These are phyloP conservation scores for Lithobates pipiens DNA, from an alignment of 2,797 vertebrate genomes.

Conservation along the genomic window DNA sequence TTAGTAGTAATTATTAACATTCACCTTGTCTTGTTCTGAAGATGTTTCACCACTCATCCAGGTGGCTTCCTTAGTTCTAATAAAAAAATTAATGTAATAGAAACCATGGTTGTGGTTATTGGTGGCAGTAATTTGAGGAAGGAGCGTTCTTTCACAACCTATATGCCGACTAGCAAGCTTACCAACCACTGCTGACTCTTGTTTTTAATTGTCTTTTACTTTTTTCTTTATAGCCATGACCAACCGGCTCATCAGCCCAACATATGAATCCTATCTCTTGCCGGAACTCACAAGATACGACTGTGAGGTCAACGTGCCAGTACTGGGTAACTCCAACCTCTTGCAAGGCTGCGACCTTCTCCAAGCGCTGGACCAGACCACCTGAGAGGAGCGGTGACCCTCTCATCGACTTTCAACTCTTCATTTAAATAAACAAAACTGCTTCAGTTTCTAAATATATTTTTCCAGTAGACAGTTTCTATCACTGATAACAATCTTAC, in stretches of 20 bases:
- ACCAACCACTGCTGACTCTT: background rate
- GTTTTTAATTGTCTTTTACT: background rate
- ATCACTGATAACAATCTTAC: slow-evolving; percentile 79
- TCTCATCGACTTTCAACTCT: slow-evolving; percentile 48
- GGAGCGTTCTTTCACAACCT: no score
- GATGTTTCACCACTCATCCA: no score
- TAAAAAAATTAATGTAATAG: no score
- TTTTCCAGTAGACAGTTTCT: slow-evolving; percentile 80
- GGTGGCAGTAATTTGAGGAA: background rate
- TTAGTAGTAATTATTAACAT: no score
- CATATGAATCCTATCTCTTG: slow-evolving; percentile 85
- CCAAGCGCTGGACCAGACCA: slow-evolving; percentile 91
- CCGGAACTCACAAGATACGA: slow-evolving; percentile 96
- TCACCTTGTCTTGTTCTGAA: no score
- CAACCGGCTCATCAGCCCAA: slow-evolving; percentile 87
- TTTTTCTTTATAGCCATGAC: slow-evolving; percentile 79
- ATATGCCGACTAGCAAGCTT: background rate
- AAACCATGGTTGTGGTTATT: no score
- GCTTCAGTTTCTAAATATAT: slow-evolving; percentile 75
- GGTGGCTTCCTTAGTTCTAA: no score
- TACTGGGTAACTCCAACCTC: slow-evolving; percentile 89
- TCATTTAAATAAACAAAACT: slow-evolving; percentile 59
- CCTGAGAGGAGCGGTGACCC: slow-evolving; percentile 72
- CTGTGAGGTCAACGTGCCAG: slow-evolving; percentile 96
- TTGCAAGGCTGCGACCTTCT: slow-evolving; percentile 96